Evolutionary conservation across 2,888 invertebrate genomes (phyloP).

Genomic region (Andrena bicolor): DNA sequence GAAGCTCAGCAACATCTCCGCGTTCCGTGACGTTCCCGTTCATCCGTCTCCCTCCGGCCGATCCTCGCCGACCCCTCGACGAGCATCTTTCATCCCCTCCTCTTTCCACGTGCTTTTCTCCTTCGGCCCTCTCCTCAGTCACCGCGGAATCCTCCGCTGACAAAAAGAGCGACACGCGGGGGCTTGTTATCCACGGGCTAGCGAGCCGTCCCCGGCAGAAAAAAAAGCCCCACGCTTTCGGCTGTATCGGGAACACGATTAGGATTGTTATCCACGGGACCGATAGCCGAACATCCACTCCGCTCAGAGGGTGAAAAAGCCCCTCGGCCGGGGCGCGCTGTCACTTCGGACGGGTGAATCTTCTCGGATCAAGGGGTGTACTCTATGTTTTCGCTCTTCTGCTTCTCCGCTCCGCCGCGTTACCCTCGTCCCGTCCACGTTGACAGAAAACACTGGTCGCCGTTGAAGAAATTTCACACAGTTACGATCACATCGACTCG

Average conservation of each 20-base stretch:
- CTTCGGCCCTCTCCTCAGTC: slow-evolving; percentile 50
- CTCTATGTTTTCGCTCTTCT: no score
- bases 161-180: slow-evolving; percentile 52
- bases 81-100: slow-evolving; percentile 54
- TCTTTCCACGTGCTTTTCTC: slow-evolving; percentile 21
- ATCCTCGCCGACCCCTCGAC: not conserved
- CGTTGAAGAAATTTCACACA: no score
- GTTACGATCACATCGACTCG: no score
- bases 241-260: not conserved
- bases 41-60: slow-evolving; percentile 31
- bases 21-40: slow-evolving; percentile 51
- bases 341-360: not conserved
- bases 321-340: not conserved
- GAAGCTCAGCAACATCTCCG: slow-evolving; percentile 26
- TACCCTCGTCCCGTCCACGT: no score
- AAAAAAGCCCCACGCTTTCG: not conserved
- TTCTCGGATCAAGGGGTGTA: not conserved
- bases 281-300: not conserved
- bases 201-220: slow-evolving; percentile 1
- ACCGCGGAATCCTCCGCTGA: slow-evolving; percentile 55
- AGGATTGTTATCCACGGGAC: not conserved
- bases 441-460: no score
- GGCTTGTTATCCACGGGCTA: slow-evolving; percentile 45
- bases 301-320: not conserved
- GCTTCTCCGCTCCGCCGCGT: no score